phyloP scores from a whole-genome alignment of 2,888 invertebrate species.

The Gymnoscelis rufifasciata region DNA sequence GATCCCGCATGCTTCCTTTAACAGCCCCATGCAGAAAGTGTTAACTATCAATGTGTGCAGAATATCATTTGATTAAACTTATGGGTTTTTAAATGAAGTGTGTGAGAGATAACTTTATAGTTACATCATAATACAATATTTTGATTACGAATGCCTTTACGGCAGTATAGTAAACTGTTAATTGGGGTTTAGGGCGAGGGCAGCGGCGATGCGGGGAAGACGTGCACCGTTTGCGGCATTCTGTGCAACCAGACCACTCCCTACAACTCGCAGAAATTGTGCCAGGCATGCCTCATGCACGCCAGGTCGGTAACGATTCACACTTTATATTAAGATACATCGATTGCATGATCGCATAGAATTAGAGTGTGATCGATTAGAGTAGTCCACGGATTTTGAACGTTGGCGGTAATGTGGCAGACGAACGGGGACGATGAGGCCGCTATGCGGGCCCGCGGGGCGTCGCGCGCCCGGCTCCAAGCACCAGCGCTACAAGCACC shows the following conservation, averaged over 20 bases:
- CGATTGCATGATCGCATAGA: constrained; percentile 42
- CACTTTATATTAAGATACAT: constrained; percentile 27
- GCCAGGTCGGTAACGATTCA: constrained; percentile 74
- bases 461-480: constrained; percentile 77
- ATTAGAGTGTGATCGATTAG: constrained; percentile 37
- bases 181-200: constrained; percentile 76
- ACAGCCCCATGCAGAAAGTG: constrained; percentile 60
- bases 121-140: constrained; percentile 35
- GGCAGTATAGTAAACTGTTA: constrained; percentile 60
- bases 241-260: constrained; percentile 73
- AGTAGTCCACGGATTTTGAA: constrained; percentile 42
- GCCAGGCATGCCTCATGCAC: constrained; percentile 79
- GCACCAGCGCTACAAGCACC: constrained; percentile 84
- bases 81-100: constrained; percentile 77
- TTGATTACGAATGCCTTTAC: constrained; percentile 31
- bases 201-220: constrained; percentile 67
- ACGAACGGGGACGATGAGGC: constrained; percentile 89
- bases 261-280: constrained; percentile 76
- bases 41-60: constrained; percentile 72
- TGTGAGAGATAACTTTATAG: constrained; percentile 56
- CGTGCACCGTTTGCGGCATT: constrained; percentile 76
- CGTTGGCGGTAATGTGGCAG: constrained; percentile 77
- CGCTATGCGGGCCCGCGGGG: constrained; percentile 85
- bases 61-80: constrained; percentile 63
- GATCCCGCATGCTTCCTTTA: constrained; percentile 78